These are phyloP conservation scores for Lycia hirtaria DNA, from an alignment of 2,888 invertebrate species.

Conservation along the genomic window DNA sequence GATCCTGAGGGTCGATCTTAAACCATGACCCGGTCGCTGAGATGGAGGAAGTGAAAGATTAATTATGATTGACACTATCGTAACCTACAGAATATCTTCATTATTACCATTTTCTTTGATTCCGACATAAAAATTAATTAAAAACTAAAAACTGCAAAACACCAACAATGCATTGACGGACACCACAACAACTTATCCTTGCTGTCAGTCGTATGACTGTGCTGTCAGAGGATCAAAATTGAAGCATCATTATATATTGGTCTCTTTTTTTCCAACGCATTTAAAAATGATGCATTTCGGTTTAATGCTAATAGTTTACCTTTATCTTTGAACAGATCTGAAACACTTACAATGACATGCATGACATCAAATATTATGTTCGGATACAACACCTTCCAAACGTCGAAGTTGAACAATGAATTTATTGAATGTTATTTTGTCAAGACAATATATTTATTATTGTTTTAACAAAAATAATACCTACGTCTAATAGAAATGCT, in stretches of 20 bases:
- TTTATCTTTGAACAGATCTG: background rate
- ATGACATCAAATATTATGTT: conserved; percentile 18
- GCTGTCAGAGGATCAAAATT: background rate
- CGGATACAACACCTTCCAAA: too few species aligned
- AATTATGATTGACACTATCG: background rate
- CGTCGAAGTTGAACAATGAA: too few species aligned
- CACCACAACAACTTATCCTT: background rate
- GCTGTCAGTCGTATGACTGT: background rate
- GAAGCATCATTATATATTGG: background rate
- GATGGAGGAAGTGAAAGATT: background rate
- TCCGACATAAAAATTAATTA: conserved; percentile 67
- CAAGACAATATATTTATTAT: too few species aligned
- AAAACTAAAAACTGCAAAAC: conserved; percentile 58
- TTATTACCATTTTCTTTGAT: conserved; percentile 78
- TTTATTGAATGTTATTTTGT: too few species aligned
- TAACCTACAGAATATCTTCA: background rate
- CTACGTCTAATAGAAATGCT: too few species aligned
- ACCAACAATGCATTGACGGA: conserved; percentile 56
- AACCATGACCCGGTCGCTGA: background rate
- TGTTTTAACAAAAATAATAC: too few species aligned
- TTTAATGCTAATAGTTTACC: background rate
- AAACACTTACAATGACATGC: conserved; percentile 51
- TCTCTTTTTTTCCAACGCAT: background rate
- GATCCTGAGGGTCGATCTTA: too few species aligned
- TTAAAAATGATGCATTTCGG: background rate